These are phyloP conservation scores for Cepaea nemoralis DNA, from an alignment of 1,140 invertebrate species.

Conservation along the genomic window DNA sequence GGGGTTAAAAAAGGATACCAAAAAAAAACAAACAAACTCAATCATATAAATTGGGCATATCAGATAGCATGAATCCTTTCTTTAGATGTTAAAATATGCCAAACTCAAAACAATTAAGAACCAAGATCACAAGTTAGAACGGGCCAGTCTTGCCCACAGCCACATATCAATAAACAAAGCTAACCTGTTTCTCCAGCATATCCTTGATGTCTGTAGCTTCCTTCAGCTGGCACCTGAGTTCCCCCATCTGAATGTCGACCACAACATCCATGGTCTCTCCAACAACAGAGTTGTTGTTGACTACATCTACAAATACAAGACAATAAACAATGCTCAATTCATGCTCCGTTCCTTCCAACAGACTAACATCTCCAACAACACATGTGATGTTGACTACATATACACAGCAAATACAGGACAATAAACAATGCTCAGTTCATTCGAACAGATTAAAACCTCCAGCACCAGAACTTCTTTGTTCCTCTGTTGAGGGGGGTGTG, in stretches of 20 bases:
- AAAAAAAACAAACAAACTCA: too few relatives aligned
- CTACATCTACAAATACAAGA: background rate
- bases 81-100: background rate
- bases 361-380: too few relatives aligned
- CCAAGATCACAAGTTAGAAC: background rate
- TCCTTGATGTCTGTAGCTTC: background rate
- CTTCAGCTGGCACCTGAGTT: background rate
- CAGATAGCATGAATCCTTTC: background rate
- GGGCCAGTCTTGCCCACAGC: background rate
- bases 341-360: too few relatives aligned
- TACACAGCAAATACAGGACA: too few relatives aligned
- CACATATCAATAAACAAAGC: background rate
- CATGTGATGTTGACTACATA: too few relatives aligned
- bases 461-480: too few relatives aligned
- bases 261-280: constrained; percentile 15
- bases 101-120: background rate
- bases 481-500: too few relatives aligned
- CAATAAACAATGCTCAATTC: background rate
- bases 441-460: too few relatives aligned
- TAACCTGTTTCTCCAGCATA: background rate
- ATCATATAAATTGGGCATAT: background rate
- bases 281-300: background rate
- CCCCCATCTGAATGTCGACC: constrained; percentile 16
- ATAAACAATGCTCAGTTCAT: too few relatives aligned
- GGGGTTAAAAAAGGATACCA: too few relatives aligned